A percentile compares a stretch with the other conserved stretches of the same genome.
Conservation (phyloP, 1,140 invertebrate genomes). For the Phymastichus coffea region DNA sequence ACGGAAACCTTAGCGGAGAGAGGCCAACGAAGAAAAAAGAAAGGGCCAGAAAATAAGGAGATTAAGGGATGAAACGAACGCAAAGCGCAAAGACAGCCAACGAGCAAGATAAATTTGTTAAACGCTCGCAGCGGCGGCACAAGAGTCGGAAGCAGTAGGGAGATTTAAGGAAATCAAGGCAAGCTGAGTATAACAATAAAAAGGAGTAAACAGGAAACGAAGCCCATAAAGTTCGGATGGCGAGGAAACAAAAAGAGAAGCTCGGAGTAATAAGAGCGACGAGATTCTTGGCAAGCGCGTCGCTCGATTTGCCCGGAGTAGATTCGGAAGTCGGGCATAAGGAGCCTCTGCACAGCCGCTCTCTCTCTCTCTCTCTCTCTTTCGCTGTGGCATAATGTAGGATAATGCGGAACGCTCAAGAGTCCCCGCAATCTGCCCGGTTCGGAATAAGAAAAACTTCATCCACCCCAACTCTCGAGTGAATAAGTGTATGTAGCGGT, state of each 20-base stretch:
- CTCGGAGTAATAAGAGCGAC: not conserved
- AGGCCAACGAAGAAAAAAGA: too few species aligned
- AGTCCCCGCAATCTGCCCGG: not conserved
- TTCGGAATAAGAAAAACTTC: too few species aligned
- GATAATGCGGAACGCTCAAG: too few species aligned
- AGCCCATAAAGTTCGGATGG: not conserved
- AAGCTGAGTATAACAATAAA: not conserved
- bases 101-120: not conserved
- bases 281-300: conserved; percentile 7
- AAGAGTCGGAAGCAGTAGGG: not conserved
- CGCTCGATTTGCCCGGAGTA: not conserved
- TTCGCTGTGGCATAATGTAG: not conserved
- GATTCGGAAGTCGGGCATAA: not conserved
- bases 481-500: too few species aligned
- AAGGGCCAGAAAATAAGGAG: too few species aligned
- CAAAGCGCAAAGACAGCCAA: not conserved
- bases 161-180: conserved; percentile 12
- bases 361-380: too few species aligned
- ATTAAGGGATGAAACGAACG: not conserved
- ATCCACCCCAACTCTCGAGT: too few species aligned
- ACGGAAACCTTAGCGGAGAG: too few species aligned
- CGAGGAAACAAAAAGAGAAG: not conserved
- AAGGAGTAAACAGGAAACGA: conserved; percentile 10
- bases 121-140: not conserved
- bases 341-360: not conserved